Evolutionary conservation across 2,888 invertebrate genomes (phyloP).

Genomic region (Tenthredo mesomela): DNA sequence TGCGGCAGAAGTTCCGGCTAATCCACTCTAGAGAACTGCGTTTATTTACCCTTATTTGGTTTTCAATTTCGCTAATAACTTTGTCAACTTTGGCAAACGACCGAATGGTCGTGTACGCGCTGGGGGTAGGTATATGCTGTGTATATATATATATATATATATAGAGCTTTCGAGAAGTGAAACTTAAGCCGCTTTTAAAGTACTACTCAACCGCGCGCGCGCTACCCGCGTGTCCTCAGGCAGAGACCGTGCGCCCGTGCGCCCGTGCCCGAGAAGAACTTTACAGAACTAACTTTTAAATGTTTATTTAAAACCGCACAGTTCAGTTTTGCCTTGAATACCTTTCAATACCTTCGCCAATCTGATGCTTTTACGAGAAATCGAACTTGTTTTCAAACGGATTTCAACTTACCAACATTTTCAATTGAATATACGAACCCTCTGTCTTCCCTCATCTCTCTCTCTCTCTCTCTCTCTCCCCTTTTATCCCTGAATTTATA

Average conservation of each 20-base stretch:
- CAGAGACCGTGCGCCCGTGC: neutral
- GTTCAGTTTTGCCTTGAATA: slow-evolving; percentile 61
- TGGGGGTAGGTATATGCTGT: neutral
- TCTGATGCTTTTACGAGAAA: neutral
- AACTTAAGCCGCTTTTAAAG: slow-evolving; percentile 50
- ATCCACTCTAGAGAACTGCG: neutral
- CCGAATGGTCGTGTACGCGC: slow-evolving; percentile 23
- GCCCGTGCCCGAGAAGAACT: neutral
- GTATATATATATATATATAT: slow-evolving; percentile 19
- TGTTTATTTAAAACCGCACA: slow-evolving; percentile 61
- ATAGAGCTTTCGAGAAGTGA: slow-evolving; percentile 43
- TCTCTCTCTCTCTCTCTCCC: no score
- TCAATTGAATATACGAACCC: neutral
- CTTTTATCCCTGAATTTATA: neutral
- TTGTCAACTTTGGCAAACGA: slow-evolving; percentile 50
- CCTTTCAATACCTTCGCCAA: slow-evolving; percentile 63
- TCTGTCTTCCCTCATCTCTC: neutral
- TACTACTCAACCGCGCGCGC: slow-evolving; percentile 46
- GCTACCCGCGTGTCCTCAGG: slow-evolving; percentile 34
- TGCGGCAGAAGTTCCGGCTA: no score
- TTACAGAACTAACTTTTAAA: slow-evolving; percentile 60
- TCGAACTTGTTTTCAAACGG: slow-evolving; percentile 34
- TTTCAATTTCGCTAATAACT: slow-evolving; percentile 49
- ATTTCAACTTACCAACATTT: slow-evolving; percentile 10
- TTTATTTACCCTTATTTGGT: slow-evolving; percentile 33